Percentiles rank a stretch among this genome's conserved stretches.
phyloP scores from a whole-genome alignment of 2,888 invertebrate genomes.

The Napeogenes inachia region DNA sequence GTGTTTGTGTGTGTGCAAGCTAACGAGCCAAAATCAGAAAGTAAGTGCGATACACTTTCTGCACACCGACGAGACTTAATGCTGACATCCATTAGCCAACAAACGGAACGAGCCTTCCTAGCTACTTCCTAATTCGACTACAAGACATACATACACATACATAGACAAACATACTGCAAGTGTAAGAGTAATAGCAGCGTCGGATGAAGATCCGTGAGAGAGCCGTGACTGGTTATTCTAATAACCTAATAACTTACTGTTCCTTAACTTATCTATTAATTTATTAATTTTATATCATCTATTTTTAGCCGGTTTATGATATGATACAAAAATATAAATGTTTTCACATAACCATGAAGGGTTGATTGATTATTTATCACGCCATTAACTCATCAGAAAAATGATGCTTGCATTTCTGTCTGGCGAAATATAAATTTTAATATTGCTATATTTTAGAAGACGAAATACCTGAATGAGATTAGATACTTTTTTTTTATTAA shows the following conservation, averaged over 20 bases:
- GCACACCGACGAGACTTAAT: constrained; percentile 19
- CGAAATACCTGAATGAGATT: no score
- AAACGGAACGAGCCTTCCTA: constrained; percentile 1
- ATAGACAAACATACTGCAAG: neutral
- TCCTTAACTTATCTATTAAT: neutral
- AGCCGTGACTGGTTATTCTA: neutral
- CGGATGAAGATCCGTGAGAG: no score
- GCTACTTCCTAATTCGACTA: neutral
- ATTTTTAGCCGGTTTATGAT: neutral
- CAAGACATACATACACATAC: neutral
- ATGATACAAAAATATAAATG: no score
- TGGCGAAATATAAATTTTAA: no score
- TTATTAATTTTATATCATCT: neutral
- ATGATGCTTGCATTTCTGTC: no score
- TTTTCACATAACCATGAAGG: no score
- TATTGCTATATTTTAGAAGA: no score
- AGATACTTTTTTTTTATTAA: no score
- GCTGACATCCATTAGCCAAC: constrained; percentile 17
- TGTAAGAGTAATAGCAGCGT: constrained; percentile 1
- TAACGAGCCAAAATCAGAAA: constrained; percentile 21
- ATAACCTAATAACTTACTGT: neutral
- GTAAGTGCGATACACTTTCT: constrained; percentile 27
- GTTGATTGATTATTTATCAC: no score
- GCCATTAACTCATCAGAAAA: no score
- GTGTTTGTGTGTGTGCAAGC: neutral